A percentile compares a stretch with the other conserved stretches of the same genome.
Conservation (phyloP, 2,113 vertebrate genomes). For the Rhegmatorhina hoffmannsi region DNA sequence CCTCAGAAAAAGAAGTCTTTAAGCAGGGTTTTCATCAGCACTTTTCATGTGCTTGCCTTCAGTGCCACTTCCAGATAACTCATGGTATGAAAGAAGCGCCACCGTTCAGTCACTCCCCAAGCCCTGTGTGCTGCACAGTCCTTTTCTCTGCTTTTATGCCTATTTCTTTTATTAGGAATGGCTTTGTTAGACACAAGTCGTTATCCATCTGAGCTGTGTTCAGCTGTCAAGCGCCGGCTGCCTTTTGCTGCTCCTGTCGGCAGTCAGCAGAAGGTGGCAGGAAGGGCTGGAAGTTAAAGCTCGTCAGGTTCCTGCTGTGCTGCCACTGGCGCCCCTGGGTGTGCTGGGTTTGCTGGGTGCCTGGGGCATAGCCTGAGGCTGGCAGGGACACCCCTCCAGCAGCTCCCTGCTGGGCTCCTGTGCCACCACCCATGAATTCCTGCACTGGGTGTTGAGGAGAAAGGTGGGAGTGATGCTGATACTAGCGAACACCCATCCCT, state of each 20-base stretch:
- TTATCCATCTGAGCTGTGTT: constrained; percentile 1
- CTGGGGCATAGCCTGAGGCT: accelerated
- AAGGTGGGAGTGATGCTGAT: neutral
- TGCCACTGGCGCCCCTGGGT: accelerated
- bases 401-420: neutral
- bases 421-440: neutral
- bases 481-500: neutral
- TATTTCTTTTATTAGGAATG: neutral
- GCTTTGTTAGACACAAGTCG: constrained; percentile 26
- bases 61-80: neutral
- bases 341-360: neutral
- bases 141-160: neutral
- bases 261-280: neutral
- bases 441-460: accelerated
- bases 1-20: constrained; percentile 15
- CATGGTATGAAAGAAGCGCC: neutral
- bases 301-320: neutral
- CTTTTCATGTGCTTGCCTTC: neutral
- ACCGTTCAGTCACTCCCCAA: neutral
- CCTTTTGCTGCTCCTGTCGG: neutral
- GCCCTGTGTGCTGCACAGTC: neutral
- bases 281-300: neutral
- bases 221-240: neutral
- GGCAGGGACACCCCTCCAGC: neutral
- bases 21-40: constrained; percentile 16